These are phyloP conservation scores for Sitta carolinensis DNA, from an alignment of 2,797 vertebrate species.

Conservation along the genomic window DNA sequence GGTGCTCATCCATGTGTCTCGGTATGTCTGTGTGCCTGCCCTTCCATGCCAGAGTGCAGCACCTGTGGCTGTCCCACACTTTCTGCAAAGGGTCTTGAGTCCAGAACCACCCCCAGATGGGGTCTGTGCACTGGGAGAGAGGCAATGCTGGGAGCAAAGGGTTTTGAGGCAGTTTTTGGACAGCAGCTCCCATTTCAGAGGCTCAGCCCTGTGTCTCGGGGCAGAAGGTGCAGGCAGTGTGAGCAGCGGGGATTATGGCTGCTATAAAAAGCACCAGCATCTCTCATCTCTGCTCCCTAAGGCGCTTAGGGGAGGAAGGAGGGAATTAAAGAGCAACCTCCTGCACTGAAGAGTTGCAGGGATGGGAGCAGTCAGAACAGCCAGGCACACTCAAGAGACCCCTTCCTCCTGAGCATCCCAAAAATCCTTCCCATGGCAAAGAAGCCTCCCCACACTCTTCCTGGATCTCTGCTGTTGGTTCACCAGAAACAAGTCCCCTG, in stretches of 20 bases:
- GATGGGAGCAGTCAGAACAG: not conserved
- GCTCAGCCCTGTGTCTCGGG: not conserved
- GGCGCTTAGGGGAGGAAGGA: constrained; percentile 51
- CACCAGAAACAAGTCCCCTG: not conserved
- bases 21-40: not conserved
- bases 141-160: not conserved
- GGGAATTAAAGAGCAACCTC: constrained; percentile 34
- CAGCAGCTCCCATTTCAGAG: not conserved
- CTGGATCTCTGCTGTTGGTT: not conserved
- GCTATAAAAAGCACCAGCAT: constrained; percentile 54
- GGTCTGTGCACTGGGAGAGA: not conserved
- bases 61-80: fast-evolving
- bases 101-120: not conserved
- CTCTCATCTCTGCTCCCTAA: constrained; percentile 17
- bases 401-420: not conserved
- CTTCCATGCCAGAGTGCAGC: not conserved
- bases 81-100: not conserved
- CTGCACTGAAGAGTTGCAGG: not conserved
- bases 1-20: not conserved
- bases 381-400: not conserved
- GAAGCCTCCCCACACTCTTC: not conserved
- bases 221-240: not conserved
- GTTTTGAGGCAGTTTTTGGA: not conserved
- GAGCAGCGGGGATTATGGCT: constrained; percentile 14
- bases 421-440: not conserved